Base-by-base conservation (phyloP, 2,888 invertebrate genomes). In the Lasioglossum vierecki region DNA sequence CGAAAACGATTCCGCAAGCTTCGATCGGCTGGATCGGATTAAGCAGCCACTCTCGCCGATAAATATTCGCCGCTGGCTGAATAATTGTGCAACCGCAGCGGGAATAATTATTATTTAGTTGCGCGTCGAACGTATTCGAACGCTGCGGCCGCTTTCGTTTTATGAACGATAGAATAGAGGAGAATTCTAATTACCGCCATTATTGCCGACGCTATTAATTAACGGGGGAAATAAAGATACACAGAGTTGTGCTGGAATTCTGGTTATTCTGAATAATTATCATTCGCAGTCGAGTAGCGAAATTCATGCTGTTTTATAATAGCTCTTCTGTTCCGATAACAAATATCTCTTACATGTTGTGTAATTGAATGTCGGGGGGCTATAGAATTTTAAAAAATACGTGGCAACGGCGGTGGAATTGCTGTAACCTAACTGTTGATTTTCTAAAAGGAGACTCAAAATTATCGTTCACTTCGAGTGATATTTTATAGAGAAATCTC, bases 251-350 rank as follows among this genome's bases (percentile, higher is more conserved):
- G 4, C 8, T 46, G 44, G 30, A 73, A 49, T 60, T 39, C 41
- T 74, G 39, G 57, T 81, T 53, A 46, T 74, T 22, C 74, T 60
- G 71, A 75, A 83, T 75, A 82, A 83, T 82, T 26, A 82, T 49
- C 70, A 3, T 30, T 60, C 5, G 39, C 49, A 11, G 13, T 60
- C 35, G 30, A 30, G 66, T 35, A 8, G 68, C 39, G 39, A 39
- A 39, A 5, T 41, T 68, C 68, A 41, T 39, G 39, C 9, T 22
- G 68, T 68, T 68, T 68, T 41, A 41, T 39, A 39, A 68, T 39
- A 39, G 68, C 68, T 8, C 22, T 9, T 5, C 66, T 35, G 66
- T 18, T 66, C 3, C 18, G 66, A 66, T 35, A 66, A 35, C 35
- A 18, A 35, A 66, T 30, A 30, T 30, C 30, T 15, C 18, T 30